phyloP scores from a whole-genome alignment of 2,888 invertebrate species.

The Ormyrus pomaceus region DNA sequence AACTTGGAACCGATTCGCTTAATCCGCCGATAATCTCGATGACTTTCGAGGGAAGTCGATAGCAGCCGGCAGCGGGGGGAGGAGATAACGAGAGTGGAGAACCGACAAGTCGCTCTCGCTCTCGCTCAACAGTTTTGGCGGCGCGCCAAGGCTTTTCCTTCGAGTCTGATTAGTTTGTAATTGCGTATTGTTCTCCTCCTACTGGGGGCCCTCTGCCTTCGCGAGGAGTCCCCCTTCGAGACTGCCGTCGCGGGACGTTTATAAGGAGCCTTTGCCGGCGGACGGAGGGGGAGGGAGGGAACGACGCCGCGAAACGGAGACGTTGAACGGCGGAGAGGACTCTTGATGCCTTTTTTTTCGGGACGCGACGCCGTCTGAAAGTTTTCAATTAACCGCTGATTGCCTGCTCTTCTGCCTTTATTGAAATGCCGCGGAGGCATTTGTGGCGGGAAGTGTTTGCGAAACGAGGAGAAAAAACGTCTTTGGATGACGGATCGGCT shows the following conservation, averaged over 20 bases:
- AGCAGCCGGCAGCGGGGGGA: slow-evolving; percentile 7
- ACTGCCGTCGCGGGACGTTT: slow-evolving; percentile 32
- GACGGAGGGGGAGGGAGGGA: too few relatives aligned
- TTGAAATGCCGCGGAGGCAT: too few relatives aligned
- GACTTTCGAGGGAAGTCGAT: slow-evolving; percentile 56
- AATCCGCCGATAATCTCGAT: slow-evolving; percentile 59
- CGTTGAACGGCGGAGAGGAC: background rate
- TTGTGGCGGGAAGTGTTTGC: too few relatives aligned
- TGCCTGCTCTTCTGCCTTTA: too few relatives aligned
- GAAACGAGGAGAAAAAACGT: too few relatives aligned
- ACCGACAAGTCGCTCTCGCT: slow-evolving; percentile 3
- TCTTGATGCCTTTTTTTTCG: background rate
- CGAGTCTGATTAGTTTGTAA: slow-evolving; percentile 68
- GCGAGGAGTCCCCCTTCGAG: slow-evolving; percentile 43
- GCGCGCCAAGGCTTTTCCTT: slow-evolving; percentile 60
- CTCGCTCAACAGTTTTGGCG: slow-evolving; percentile 65
- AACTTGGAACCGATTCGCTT: slow-evolving; percentile 51
- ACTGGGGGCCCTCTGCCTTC: slow-evolving; percentile 2
- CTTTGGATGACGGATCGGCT: too few relatives aligned
- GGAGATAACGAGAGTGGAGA: slow-evolving; percentile 3
- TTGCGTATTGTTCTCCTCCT: slow-evolving; percentile 66
- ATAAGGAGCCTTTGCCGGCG: slow-evolving; percentile 3
- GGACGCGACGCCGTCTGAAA: too few relatives aligned
- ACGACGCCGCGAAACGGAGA: background rate
- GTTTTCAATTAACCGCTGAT: too few relatives aligned